Conservation (phyloP, 2,113 vertebrate species). For the Tyrannus savana region DNA sequence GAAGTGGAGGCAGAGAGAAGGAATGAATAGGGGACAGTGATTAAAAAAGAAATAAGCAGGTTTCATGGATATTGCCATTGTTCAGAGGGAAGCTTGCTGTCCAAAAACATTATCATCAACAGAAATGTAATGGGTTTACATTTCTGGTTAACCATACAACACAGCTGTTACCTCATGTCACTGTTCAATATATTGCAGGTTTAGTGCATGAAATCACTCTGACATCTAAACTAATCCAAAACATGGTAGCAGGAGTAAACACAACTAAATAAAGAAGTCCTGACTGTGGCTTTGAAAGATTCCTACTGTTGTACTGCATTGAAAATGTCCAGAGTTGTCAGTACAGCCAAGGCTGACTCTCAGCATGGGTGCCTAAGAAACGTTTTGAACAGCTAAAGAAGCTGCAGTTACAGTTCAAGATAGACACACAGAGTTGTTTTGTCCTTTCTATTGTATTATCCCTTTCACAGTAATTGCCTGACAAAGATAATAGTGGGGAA, state of each 20-base stretch:
- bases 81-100: slow-evolving; percentile 13
- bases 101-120: slow-evolving; percentile 1
- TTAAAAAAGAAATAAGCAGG: not conserved
- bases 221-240: slow-evolving; percentile 44
- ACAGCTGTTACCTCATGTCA: not conserved
- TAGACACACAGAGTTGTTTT: slow-evolving; percentile 45
- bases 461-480: not conserved
- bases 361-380: slow-evolving; percentile 2
- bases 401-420: not conserved
- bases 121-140: slow-evolving; percentile 12
- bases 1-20: not conserved
- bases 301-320: not conserved
- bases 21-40: not conserved
- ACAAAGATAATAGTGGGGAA: not conserved
- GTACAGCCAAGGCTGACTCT: not conserved
- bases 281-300: not conserved
- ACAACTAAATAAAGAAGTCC: slow-evolving; percentile 7
- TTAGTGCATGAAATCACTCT: slow-evolving; percentile 20
- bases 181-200: slow-evolving; percentile 11
- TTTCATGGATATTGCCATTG: not conserved
- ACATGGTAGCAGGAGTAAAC: slow-evolving; percentile 6
- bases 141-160: slow-evolving; percentile 28
- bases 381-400: not conserved
- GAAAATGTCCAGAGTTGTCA: slow-evolving; percentile 6
- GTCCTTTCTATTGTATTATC: not conserved